Conservation (phyloP, 2,113 vertebrate genomes). For the Podarcis raffonei region DNA sequence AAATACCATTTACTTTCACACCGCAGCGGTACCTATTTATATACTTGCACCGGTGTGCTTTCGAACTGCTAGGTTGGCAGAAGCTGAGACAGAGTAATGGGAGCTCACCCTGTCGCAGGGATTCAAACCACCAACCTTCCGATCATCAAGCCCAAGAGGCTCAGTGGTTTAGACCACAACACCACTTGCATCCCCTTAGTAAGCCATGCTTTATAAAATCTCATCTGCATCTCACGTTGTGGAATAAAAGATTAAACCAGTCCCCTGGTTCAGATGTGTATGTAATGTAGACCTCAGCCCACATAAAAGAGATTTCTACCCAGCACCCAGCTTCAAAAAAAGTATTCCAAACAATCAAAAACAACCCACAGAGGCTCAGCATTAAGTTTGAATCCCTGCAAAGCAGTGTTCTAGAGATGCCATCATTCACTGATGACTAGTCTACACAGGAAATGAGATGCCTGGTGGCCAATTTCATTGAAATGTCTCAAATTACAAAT, state of each 20-base stretch:
- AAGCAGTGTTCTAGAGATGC: background rate
- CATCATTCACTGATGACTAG: fast-evolving
- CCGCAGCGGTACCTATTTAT: too few species aligned
- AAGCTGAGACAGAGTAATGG: too few species aligned
- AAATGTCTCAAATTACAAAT: background rate
- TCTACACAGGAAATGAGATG: fast-evolving
- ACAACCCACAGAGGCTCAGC: background rate
- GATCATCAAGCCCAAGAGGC: too few species aligned
- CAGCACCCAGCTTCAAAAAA: background rate
- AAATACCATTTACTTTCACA: too few species aligned
- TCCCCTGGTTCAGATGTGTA: background rate
- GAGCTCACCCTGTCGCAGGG: too few species aligned
- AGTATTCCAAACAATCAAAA: background rate
- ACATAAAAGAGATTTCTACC: background rate
- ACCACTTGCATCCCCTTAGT: too few species aligned
- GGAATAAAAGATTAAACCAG: background rate
- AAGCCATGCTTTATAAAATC: background rate
- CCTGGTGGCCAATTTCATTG: background rate
- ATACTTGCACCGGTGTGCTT: too few species aligned
- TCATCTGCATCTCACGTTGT: background rate
- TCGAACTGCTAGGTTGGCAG: too few species aligned
- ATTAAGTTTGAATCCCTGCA: background rate
- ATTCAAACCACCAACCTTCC: too few species aligned
- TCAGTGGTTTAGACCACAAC: too few species aligned
- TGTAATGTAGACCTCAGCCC: background rate